phyloP scores from a whole-genome alignment of 1,140 invertebrate species.

The Scaptomyza pallida region DNA sequence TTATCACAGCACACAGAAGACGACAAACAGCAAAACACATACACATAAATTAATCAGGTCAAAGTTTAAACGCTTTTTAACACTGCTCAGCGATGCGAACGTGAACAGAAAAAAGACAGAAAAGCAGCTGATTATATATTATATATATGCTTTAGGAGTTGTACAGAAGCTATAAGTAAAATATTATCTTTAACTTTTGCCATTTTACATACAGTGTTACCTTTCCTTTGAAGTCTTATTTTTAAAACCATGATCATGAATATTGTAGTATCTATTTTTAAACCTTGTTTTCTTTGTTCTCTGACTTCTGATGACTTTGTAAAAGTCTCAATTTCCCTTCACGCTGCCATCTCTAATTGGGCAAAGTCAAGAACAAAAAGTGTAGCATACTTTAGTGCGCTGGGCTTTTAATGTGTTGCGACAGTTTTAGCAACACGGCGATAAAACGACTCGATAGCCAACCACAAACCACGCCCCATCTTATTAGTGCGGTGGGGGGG shows the following conservation, averaged over 20 bases:
- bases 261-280: no score
- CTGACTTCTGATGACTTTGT: no score
- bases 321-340: not conserved
- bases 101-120: constrained; percentile 9
- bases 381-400: constrained; percentile 51
- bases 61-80: constrained; percentile 33
- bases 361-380: constrained; percentile 22
- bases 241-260: no score
- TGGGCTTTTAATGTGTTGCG: constrained; percentile 51
- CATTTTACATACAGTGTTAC: no score
- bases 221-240: no score
- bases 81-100: constrained; percentile 17
- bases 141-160: no score
- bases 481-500: not conserved
- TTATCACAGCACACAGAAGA: constrained; percentile 34
- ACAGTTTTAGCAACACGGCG: constrained; percentile 49
- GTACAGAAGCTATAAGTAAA: no score
- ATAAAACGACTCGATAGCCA: constrained; percentile 60
- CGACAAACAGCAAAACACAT: constrained; percentile 2
- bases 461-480: constrained; percentile 11
- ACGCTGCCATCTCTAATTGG: constrained; percentile 30
- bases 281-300: no score
- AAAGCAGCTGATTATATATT: no score
- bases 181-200: not conserved
- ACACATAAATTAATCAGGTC: constrained; percentile 51